Evolutionary conservation across 2,113 vertebrate species (phyloP).

Genomic region (Ancistrus triradiatus): DNA sequence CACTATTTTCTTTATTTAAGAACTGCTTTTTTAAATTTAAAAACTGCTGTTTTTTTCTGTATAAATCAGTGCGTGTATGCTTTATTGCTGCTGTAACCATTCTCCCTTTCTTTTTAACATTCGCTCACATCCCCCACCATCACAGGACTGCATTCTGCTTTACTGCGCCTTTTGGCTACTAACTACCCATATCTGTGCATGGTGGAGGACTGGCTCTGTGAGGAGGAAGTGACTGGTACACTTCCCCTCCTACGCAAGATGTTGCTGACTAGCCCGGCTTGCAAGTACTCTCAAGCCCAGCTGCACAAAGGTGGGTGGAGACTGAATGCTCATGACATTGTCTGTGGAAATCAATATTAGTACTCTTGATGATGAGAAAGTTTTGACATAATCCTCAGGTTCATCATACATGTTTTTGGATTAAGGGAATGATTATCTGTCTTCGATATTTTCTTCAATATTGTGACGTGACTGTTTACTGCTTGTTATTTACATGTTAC

Average conservation of each 20-base stretch:
- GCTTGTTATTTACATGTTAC: no score
- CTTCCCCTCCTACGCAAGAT: conserved; percentile 85
- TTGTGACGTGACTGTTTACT: no score
- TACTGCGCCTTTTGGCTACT: conserved; percentile 90
- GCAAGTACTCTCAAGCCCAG: conserved; percentile 86
- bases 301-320: conserved; percentile 83
- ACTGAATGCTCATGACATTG: background rate
- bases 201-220: conserved; percentile 97
- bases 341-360: background rate
- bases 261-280: conserved; percentile 83
- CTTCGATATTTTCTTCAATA: no score
- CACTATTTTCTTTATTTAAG: background rate
- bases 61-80: background rate
- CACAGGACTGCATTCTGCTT: conserved; percentile 87
- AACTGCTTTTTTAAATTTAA: background rate
- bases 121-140: background rate
- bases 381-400: no score
- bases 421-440: no score
- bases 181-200: conserved; percentile 97
- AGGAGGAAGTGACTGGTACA: conserved; percentile 94
- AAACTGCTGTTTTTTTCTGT: background rate
- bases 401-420: no score
- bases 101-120: background rate
- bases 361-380: no score
- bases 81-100: background rate